Percentiles rank a stretch among this genome's conserved stretches.
Conservation (phyloP, 2,888 invertebrate genomes). For the Hirtodrosophila duncani region DNA sequence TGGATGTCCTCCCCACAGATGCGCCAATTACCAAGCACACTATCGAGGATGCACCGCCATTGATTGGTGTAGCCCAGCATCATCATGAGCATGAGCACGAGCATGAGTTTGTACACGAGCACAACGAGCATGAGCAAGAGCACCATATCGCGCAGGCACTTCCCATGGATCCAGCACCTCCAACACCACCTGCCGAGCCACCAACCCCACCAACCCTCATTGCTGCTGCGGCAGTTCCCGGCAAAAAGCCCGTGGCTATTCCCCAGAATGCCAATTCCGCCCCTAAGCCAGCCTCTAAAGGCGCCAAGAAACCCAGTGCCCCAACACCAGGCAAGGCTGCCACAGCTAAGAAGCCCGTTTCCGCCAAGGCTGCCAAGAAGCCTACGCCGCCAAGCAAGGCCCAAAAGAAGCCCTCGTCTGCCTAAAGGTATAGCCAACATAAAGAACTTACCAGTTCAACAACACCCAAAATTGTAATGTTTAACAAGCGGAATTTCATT, state of each 20-base stretch:
- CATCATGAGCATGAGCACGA: constrained; percentile 6
- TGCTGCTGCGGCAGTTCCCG: constrained; percentile 13
- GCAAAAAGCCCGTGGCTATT: constrained; percentile 11
- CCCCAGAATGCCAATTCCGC: constrained; percentile 36
- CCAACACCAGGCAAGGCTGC: constrained; percentile 38
- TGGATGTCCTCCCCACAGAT: constrained; percentile 64
- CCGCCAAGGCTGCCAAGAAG: constrained; percentile 45
- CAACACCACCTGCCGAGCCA: constrained; percentile 43
- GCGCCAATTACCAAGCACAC: constrained; percentile 36
- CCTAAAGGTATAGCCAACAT: constrained; percentile 17
- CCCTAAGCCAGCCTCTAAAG: constrained; percentile 46
- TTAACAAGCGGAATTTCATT: constrained; percentile 64
- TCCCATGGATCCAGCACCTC: constrained; percentile 39
- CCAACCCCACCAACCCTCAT: constrained; percentile 45
- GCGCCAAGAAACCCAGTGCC: constrained; percentile 29
- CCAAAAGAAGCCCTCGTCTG: constrained; percentile 49
- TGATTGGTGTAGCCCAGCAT: constrained; percentile 14
- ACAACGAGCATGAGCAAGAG: constrained; percentile 10
- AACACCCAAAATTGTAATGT: constrained; percentile 8
- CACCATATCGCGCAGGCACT: background rate
- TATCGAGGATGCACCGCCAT: constrained; percentile 31
- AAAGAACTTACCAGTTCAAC: constrained; percentile 14
- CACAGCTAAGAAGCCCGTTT: constrained; percentile 48
- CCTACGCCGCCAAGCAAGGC: constrained; percentile 49
- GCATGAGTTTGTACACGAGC: constrained; percentile 10